These are phyloP conservation scores for Thalpophila matura DNA, from an alignment of 2,888 invertebrate genomes.

Conservation along the genomic window DNA sequence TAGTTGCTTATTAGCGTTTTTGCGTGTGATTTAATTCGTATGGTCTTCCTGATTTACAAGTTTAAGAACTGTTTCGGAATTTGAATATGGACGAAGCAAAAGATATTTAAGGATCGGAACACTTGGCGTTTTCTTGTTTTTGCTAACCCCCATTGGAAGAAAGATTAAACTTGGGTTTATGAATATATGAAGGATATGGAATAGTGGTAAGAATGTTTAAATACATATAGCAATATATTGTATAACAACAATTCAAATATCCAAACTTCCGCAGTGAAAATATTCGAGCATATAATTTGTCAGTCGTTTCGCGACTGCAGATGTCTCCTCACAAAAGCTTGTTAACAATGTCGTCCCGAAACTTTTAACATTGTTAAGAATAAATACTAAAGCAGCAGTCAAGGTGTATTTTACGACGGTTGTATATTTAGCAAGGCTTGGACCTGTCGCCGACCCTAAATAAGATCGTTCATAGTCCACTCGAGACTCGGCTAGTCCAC, in stretches of 20 bases:
- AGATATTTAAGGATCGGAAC: no score
- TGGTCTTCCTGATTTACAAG: no score
- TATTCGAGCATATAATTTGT: slow-evolving; percentile 16
- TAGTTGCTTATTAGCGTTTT: background rate
- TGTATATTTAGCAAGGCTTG: slow-evolving; percentile 34
- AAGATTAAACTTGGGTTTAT: no score
- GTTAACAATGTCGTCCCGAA: slow-evolving; percentile 16
- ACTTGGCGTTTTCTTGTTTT: no score
- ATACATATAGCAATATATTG: background rate
- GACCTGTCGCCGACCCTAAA: slow-evolving; percentile 21
- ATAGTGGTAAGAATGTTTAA: background rate
- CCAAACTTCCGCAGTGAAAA: background rate
- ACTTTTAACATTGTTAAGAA: slow-evolving; percentile 26
- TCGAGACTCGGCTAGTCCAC: slow-evolving; percentile 38
- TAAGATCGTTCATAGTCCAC: slow-evolving; percentile 47
- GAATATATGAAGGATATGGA: no score
- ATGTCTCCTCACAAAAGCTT: background rate
- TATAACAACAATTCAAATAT: slow-evolving; percentile 14
- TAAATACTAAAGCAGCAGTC: slow-evolving; percentile 10
- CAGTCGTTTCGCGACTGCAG: slow-evolving; percentile 14
- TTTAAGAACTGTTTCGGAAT: no score
- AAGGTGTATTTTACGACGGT: slow-evolving; percentile 43
- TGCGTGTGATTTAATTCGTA: background rate
- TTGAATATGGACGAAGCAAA: no score
- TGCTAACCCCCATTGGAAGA: no score